phyloP scores from a whole-genome alignment of 2,888 invertebrate genomes.

The Xestia xanthographa region DNA sequence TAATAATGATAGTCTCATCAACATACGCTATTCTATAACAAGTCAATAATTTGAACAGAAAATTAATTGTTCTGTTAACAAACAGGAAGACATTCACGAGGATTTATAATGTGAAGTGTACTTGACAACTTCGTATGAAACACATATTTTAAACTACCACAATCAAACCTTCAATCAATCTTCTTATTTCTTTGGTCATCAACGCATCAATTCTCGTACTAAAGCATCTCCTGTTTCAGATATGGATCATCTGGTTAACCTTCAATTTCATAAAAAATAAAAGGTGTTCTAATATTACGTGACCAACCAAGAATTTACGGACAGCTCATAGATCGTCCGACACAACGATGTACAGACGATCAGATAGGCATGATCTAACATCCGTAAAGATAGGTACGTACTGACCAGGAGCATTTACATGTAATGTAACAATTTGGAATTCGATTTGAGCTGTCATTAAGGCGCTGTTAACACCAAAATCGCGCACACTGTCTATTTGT shows the following conservation, averaged over 20 bases:
- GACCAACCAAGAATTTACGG: constrained; percentile 57
- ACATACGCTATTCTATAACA: background rate
- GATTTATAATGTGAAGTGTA: background rate
- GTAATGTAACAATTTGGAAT: background rate
- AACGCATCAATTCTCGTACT: constrained; percentile 16
- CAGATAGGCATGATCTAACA: constrained; percentile 1
- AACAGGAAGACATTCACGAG: constrained; percentile 20
- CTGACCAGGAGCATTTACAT: background rate
- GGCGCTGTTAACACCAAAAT: too few relatives aligned
- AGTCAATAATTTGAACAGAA: constrained; percentile 29
- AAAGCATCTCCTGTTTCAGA: background rate
- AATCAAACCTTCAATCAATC: background rate
- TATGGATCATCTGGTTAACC: constrained; percentile 35
- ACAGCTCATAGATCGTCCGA: constrained; percentile 38
- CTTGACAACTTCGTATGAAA: constrained; percentile 37
- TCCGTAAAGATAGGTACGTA: constrained; percentile 1
- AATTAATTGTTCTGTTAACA: constrained; percentile 43
- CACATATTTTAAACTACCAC: background rate
- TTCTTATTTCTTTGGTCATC: constrained; percentile 9
- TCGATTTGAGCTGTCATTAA: background rate
- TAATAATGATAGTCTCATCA: background rate
- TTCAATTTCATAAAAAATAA: constrained; percentile 52
- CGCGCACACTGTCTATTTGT: too few relatives aligned
- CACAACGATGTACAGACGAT: constrained; percentile 14
- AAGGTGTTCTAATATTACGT: constrained; percentile 61